Evolutionary conservation across 2,797 vertebrate species (phyloP), one percentile per base, ranked within the genome.

Genomic region (Spondyliosoma cantharus): DNA sequence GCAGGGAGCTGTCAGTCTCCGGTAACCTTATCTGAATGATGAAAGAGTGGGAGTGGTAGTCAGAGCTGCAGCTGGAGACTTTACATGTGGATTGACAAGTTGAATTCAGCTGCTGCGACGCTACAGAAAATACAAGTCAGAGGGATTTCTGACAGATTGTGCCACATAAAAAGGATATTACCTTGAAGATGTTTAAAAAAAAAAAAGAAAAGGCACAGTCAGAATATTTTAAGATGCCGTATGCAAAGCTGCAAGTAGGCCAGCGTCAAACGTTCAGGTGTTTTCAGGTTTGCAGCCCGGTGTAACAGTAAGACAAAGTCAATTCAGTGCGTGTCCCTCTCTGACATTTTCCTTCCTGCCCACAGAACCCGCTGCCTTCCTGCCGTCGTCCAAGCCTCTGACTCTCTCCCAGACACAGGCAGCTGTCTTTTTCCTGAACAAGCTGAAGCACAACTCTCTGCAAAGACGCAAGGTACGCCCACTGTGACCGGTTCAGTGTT

Each of bases 361-460:
- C 69, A 49, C 93, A 96, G 96, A 93, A 32, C 68, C 68, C 0
- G 73, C 83, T 46, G 85, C 81, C 73, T 80, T 71, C 61, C 77
- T 81, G 62, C 81, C 87, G 7, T 80, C 57, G 2, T 65, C 74
- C 71, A 96, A 93, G 85, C 57, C 91, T 0, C 60, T 87, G 63
- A 88, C 87, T 24, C 83, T 95, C 42, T 66, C 50, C 0, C 91
- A 90, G 79, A 93, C 94, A 0, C 92, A 96, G 85, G 95, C 95
- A 0, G 96, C 96, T 13, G 88, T 97, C 81, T 93, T 96, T 19
- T 98, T 98, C 94, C 96, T 99, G 83, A 97, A 90, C 93, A 98
- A 96, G 87, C 96, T 98, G 43, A 97, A 97, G 90, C 93, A 92
- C 87, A 93, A 93, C 91, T 94, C 95, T 4, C 92, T 96, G 77